Conservation (phyloP, 2,797 vertebrate species). For the Phylloscopus collybita region DNA sequence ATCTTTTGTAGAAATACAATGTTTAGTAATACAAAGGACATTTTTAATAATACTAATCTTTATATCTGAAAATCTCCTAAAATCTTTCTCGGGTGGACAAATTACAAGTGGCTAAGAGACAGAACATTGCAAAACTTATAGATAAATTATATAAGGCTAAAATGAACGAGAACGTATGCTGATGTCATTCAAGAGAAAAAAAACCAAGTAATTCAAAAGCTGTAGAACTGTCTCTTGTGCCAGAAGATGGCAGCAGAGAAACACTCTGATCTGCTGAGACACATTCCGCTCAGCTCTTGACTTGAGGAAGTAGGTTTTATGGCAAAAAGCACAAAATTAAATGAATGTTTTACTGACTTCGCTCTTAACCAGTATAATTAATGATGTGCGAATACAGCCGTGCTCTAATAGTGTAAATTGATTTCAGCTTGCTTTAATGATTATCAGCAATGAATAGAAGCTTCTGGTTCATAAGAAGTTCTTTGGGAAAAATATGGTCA, state of each 20-base stretch:
- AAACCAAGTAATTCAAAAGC: background rate
- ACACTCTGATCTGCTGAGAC: background rate
- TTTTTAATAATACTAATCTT: background rate
- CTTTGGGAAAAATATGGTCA: background rate
- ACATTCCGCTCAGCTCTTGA: background rate
- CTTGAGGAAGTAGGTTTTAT: background rate
- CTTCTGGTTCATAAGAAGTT: background rate
- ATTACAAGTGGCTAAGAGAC: background rate
- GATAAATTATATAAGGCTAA: background rate
- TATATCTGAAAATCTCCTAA: background rate
- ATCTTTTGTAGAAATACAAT: background rate
- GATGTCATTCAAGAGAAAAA: background rate
- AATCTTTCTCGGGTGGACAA: rapidly evolving
- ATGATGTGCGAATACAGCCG: background rate
- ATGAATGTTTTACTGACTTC: background rate
- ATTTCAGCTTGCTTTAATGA: background rate
- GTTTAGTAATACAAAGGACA: background rate
- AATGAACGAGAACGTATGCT: background rate
- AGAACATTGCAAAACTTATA: background rate
- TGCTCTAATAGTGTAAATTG: background rate
- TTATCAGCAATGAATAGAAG: background rate
- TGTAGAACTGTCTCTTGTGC: background rate
- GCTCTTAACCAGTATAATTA: background rate
- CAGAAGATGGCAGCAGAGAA: constrained; percentile 75
- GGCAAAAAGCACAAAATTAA: background rate